Conservation (phyloP, 2,113 vertebrate species). For the Zosterops pallidus region DNA sequence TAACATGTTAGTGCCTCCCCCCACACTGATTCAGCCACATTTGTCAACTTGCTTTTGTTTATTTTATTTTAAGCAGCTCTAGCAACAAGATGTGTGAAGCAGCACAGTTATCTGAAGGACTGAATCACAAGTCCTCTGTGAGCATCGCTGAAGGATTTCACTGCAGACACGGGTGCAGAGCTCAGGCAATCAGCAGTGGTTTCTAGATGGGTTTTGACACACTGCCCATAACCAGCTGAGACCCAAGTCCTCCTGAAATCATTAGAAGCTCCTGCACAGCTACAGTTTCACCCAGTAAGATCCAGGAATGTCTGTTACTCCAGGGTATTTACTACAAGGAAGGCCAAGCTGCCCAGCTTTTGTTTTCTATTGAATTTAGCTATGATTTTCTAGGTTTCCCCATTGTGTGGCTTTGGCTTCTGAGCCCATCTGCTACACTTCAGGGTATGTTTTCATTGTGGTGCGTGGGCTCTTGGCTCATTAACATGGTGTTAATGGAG, state of each 20-base stretch:
- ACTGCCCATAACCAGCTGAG: not conserved
- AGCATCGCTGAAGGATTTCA: not conserved
- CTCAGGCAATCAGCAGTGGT: not conserved
- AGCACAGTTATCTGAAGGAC: not conserved
- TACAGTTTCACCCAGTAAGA: not conserved
- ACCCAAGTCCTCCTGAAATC: not conserved
- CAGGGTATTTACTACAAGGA: not conserved
- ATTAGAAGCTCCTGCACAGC: not conserved
- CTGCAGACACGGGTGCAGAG: not conserved
- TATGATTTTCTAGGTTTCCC: constrained; percentile 18
- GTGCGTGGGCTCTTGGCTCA: constrained; percentile 59
- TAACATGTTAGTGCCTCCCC: not conserved
- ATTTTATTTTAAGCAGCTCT: not conserved
- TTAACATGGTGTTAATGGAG: constrained; percentile 64
- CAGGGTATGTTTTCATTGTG: constrained; percentile 57
- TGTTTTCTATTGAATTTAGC: constrained; percentile 26
- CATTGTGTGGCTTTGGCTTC: constrained; percentile 59
- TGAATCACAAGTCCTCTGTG: not conserved
- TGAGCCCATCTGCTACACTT: constrained; percentile 66
- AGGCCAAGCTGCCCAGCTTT: constrained; percentile 21
- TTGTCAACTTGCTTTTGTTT: not conserved
- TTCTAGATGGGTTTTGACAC: constrained; percentile 1
- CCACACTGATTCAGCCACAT: not conserved
- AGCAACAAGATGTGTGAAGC: not conserved
- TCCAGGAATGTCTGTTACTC: not conserved